Percentiles rank a stretch among this genome's conserved stretches.
These are phyloP conservation scores for Athripsodes cinereus DNA, from an alignment of 2,888 invertebrate genomes.

Conservation along the genomic window DNA sequence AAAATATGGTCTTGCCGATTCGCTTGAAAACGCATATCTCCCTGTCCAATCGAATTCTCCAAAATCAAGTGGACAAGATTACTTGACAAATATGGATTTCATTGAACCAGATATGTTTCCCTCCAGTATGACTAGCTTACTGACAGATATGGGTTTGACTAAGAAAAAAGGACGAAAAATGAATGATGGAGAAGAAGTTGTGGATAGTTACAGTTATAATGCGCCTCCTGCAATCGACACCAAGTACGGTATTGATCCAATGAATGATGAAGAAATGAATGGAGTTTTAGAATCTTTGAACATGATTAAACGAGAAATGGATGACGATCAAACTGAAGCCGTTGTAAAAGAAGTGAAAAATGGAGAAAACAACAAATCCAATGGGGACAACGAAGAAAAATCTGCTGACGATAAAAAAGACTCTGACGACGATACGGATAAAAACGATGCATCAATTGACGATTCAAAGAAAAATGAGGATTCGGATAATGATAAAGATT, in stretches of 20 bases:
- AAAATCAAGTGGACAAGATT: background rate
- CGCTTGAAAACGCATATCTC: constrained; percentile 24
- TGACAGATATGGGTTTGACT: constrained; percentile 36
- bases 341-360: background rate
- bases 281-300: constrained; percentile 35
- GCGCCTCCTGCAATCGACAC: constrained; percentile 39
- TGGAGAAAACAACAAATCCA: background rate
- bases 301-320: constrained; percentile 44
- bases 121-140: constrained; percentile 33
- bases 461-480: background rate
- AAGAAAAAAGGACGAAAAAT: constrained; percentile 24
- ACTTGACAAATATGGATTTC: constrained; percentile 21
- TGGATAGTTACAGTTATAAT: constrained; percentile 44
- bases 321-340: constrained; percentile 28
- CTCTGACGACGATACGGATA: too few species aligned
- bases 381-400: background rate
- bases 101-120: constrained; percentile 37
- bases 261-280: constrained; percentile 33
- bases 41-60: constrained; percentile 11
- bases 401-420: background rate
- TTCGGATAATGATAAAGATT: background rate
- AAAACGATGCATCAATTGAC: background rate
- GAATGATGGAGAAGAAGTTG: constrained; percentile 46
- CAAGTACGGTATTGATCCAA: constrained; percentile 39
- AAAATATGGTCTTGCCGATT: constrained; percentile 39